Base-by-base conservation (phyloP, 1,140 invertebrate species). In the Andricus grossulariae region DNA sequence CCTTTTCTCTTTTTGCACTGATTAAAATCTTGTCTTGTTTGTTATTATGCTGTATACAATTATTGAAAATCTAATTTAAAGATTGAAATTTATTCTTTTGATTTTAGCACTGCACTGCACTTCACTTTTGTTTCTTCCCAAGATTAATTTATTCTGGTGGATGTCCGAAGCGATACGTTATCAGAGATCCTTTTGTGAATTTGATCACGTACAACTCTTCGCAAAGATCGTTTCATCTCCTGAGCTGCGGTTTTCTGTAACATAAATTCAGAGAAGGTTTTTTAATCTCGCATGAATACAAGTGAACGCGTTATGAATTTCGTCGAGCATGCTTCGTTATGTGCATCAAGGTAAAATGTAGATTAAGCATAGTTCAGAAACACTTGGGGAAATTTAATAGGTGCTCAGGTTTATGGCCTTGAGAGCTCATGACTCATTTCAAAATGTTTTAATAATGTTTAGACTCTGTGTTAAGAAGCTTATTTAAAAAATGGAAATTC, bases 191-290 rank as follows among this genome's bases (percentile, higher is more conserved):
- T 54, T 1, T 54, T 54, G n/a, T 18, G 21, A 75, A 52, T 76
- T 72, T 76, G n/a, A 50, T 78, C 73, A 76, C 55, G 77, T 78
- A 71, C 74, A 75, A 76, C 80, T 75, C 52, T 52, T 74, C 19
- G 55, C 45, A 10, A 8, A 72, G 15, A n/a, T 50, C 19, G 21
- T 19, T 19, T 55, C 21, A 39, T 60, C 11, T 57, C 7, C 12
- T 18, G 12, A 45, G 25, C 11, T 60, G 12, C 5, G 15, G 16
- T 19, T 39, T 50, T 11, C 83, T 84, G 76, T 2, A 84, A 84
- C 77, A 83, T 54, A 71, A 82, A 80, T 57, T 77, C 13, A 50
- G 54, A 57, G 55, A 25, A 60, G 15, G 74, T 18, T 52, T 10
- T 52, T 73, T 54, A 52, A 72, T 39, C 57, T 75, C 25, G 13